Percentiles rank a stretch among this genome's conserved stretches.
Conservation (phyloP, 2,888 invertebrate genomes). For the Darwinula stevensoni region DNA sequence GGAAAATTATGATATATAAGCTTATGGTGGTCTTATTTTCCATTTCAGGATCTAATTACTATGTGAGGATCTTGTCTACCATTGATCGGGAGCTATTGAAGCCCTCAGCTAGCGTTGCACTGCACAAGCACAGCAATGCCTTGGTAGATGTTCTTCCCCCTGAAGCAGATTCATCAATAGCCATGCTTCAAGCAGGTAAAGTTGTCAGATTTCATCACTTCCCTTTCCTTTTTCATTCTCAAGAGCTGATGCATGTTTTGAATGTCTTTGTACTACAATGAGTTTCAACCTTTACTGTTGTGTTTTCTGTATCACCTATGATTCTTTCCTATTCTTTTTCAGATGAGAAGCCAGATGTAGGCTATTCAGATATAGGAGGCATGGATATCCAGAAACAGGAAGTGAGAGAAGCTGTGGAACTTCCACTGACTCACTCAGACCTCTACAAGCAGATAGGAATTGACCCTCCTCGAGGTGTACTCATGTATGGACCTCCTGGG, state of each 20-base stretch:
- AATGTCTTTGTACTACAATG: background rate
- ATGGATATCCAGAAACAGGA: slow-evolving; percentile 99
- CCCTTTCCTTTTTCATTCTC: background rate
- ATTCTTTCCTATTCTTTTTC: slow-evolving; percentile 9
- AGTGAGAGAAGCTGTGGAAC: slow-evolving; percentile 89
- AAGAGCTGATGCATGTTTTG: no score
- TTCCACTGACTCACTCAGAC: slow-evolving; percentile 93
- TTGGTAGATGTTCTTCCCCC: slow-evolving; percentile 94
- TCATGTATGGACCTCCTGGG: slow-evolving; percentile 97
- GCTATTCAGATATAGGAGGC: slow-evolving; percentile 92
- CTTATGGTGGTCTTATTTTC: background rate
- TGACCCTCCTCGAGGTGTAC: slow-evolving; percentile 87
- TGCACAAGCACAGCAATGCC: slow-evolving; percentile 99
- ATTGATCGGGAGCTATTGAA: slow-evolving; percentile 89
- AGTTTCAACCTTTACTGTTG: no score
- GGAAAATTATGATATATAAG: slow-evolving; percentile 1
- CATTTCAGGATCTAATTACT: slow-evolving; percentile 70
- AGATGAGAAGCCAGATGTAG: slow-evolving; percentile 94
- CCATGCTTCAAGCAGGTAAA: slow-evolving; percentile 74
- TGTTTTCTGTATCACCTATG: background rate
- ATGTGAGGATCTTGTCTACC: slow-evolving; percentile 89
- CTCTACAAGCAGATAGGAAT: slow-evolving; percentile 67
- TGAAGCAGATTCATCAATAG: slow-evolving; percentile 94
- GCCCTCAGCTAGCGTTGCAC: slow-evolving; percentile 88
- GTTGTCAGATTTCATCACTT: background rate